phyloP scores from a whole-genome alignment of 2,888 invertebrate species.

The Scaptomyza caliginosa region DNA sequence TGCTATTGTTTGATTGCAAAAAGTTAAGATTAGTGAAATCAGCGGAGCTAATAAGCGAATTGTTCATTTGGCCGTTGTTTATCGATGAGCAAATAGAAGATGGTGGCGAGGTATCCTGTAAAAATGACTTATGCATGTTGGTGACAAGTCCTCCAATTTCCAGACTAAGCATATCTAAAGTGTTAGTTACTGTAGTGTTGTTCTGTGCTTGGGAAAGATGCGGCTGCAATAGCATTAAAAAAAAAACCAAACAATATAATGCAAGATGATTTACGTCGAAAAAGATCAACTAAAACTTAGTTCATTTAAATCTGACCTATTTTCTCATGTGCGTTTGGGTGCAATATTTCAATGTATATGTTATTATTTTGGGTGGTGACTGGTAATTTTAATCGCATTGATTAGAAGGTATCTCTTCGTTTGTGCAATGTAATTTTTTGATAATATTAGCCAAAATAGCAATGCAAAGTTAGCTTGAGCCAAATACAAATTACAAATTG shows the following conservation, averaged over 20 bases:
- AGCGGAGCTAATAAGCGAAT: conserved; percentile 83
- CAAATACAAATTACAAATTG: no score
- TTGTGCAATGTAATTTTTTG: no score
- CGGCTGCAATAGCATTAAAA: conserved; percentile 8
- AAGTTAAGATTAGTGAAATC: conserved; percentile 83
- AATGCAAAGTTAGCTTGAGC: no score
- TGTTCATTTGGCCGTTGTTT: conserved; percentile 81
- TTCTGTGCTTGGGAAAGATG: conserved; percentile 35
- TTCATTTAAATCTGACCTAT: no score
- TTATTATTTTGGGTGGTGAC: no score
- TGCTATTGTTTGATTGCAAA: conserved; percentile 77
- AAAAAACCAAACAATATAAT: background rate
- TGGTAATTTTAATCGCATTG: no score
- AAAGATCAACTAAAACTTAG: no score
- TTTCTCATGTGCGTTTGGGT: no score
- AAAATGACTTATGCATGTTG: conserved; percentile 82
- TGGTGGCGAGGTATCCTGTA: conserved; percentile 83
- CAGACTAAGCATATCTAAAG: conserved; percentile 71
- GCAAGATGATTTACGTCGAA: no score
- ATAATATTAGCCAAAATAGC: no score
- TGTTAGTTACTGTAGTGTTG: conserved; percentile 5
- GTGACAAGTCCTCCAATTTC: conserved; percentile 84
- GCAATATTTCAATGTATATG: no score
- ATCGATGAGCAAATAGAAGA: conserved; percentile 82
- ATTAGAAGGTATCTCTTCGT: no score